Evolutionary conservation across 2,113 vertebrate species (phyloP).

Genomic region (Eublepharis macularius): DNA sequence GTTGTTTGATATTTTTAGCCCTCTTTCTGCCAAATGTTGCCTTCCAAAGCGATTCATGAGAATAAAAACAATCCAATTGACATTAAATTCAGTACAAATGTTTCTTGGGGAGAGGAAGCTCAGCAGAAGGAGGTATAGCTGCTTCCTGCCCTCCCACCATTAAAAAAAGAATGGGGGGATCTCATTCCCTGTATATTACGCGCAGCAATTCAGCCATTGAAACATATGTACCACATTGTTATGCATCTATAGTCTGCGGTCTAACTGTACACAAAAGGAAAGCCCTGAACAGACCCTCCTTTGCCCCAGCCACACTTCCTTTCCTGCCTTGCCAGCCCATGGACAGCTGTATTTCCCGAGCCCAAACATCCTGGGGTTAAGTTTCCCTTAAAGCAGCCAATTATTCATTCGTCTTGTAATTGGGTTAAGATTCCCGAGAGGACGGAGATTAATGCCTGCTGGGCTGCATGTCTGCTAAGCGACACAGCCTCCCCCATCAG

Average conservation of each 20-base stretch:
- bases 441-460: not conserved
- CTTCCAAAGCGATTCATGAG: too few relatives aligned
- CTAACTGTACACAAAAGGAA: not conserved
- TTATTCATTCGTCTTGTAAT: constrained; percentile 34
- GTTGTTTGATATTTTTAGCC: too few relatives aligned
- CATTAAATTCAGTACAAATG: too few relatives aligned
- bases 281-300: not conserved
- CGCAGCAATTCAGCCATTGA: not conserved
- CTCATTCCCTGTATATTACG: not conserved
- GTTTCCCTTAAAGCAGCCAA: not conserved
- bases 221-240: not conserved
- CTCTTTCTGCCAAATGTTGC: too few relatives aligned
- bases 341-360: not conserved
- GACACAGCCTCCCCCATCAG: fast-evolving
- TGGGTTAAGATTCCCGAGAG: constrained; percentile 37
- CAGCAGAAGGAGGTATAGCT: too few relatives aligned
- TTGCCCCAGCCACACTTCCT: not conserved
- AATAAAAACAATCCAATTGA: too few relatives aligned
- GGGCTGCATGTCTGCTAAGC: not conserved
- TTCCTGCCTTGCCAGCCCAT: not conserved
- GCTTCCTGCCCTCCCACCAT: too few relatives aligned
- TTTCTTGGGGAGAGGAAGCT: too few relatives aligned
- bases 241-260: not conserved
- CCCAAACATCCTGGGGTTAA: constrained; percentile 11
- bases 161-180: too few relatives aligned